Conservation (phyloP, 2,888 invertebrate species). For the Melinaea menophilus region DNA sequence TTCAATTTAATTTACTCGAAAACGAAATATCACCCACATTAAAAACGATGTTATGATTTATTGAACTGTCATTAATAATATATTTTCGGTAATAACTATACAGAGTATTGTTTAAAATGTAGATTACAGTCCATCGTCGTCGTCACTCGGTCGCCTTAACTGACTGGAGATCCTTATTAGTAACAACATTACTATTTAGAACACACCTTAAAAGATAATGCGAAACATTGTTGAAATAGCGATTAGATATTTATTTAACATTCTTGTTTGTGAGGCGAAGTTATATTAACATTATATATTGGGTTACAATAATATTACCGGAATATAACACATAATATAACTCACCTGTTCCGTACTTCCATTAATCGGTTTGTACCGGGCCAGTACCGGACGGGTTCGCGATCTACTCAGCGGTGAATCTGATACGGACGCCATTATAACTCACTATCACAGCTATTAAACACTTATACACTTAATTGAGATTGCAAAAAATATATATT, state of each 20-base stretch:
- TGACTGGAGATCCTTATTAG: constrained; percentile 12
- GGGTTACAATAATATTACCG: too few relatives aligned
- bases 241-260: constrained; percentile 27
- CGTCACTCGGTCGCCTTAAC: constrained; percentile 1
- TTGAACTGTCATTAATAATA: too few relatives aligned
- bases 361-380: constrained; percentile 61
- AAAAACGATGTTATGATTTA: too few relatives aligned
- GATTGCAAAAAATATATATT: constrained; percentile 31
- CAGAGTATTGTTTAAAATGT: too few relatives aligned
- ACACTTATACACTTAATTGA: constrained; percentile 20
- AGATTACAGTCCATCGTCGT: too few relatives aligned
- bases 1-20: too few relatives aligned
- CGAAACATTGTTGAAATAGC: constrained; percentile 46
- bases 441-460: constrained; percentile 25
- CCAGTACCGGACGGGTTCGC: constrained; percentile 65
- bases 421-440: constrained; percentile 60
- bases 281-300: too few relatives aligned
- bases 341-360: constrained; percentile 60
- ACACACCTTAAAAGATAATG: constrained; percentile 28
- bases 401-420: constrained; percentile 63
- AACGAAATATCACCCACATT: too few relatives aligned
- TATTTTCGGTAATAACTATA: too few relatives aligned
- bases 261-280: too few relatives aligned
- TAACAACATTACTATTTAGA: constrained; percentile 3
- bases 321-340: constrained; percentile 3